A percentile compares a stretch with the other conserved stretches of the same genome.
These are phyloP conservation scores for Marmota flaviventris DNA, from an alignment of 2,113 vertebrate species.

Conservation along the genomic window DNA sequence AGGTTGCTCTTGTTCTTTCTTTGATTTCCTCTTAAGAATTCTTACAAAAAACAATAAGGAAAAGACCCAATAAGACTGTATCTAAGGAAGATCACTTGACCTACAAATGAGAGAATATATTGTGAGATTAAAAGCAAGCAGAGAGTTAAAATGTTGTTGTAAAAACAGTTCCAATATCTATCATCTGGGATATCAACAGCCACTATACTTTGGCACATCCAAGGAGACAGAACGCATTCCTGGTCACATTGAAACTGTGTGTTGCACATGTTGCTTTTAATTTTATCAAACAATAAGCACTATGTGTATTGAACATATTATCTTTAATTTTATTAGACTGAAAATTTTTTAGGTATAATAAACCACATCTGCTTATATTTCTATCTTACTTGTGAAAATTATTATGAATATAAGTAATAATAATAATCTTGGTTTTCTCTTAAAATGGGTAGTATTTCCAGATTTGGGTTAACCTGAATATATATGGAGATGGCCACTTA, in stretches of 20 bases:
- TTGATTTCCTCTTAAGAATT: not conserved
- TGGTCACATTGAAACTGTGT: rapidly evolving
- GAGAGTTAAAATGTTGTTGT: not conserved
- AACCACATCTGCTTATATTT: not conserved
- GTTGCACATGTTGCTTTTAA: not conserved
- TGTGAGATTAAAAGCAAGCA: not conserved
- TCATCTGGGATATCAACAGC: rapidly evolving
- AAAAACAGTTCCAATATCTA: not conserved
- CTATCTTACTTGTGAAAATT: not conserved
- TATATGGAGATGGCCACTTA: not conserved
- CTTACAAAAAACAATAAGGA: not conserved
- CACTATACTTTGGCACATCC: too few species aligned
- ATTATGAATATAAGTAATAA: not conserved
- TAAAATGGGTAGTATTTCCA: not conserved
- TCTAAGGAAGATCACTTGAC: not conserved
- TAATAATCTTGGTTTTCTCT: not conserved
- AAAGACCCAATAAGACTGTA: not conserved
- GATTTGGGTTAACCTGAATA: not conserved
- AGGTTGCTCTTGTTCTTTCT: not conserved
- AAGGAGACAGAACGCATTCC: not conserved
- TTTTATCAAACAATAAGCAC: not conserved
- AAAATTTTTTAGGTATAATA: not conserved
- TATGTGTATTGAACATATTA: rapidly evolving
- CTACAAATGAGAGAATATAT: not conserved
- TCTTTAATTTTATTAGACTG: not conserved